Evolutionary conservation across 2,797 vertebrate species (phyloP).

Genomic region (Fistularia commersonii): DNA sequence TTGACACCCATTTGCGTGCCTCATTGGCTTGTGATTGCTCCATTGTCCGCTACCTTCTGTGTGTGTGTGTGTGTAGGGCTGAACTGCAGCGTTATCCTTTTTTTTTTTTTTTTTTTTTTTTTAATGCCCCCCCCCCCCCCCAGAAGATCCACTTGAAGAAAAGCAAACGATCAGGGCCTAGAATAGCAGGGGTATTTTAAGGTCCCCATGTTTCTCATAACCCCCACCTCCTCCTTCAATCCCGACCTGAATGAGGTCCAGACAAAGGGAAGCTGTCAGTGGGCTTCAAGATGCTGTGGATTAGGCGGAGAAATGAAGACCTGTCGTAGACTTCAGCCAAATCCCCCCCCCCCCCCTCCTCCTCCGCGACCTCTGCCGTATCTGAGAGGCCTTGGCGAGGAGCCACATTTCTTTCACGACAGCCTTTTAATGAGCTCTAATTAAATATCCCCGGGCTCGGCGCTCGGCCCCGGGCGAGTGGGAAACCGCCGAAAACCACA

Average conservation of each 20-base stretch:
- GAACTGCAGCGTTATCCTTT: slow-evolving; percentile 37
- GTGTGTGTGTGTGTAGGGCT: slow-evolving; percentile 22
- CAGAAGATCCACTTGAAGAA: slow-evolving; percentile 61
- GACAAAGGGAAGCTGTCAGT: slow-evolving; percentile 61
- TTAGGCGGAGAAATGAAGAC: slow-evolving; percentile 63
- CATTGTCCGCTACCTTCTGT: slow-evolving; percentile 16
- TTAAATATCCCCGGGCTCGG: slow-evolving; percentile 68
- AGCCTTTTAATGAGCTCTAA: slow-evolving; percentile 73
- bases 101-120: too few species aligned
- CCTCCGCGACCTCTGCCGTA: too few species aligned
- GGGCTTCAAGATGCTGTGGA: slow-evolving; percentile 47
- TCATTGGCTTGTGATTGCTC: slow-evolving; percentile 15
- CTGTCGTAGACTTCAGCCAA: slow-evolving; percentile 55
- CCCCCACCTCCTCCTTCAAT: slow-evolving; percentile 28
- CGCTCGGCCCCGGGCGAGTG: slow-evolving; percentile 48
- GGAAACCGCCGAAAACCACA: slow-evolving; percentile 35
- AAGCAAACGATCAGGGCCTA: slow-evolving; percentile 63
- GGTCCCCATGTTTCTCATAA: slow-evolving; percentile 47
- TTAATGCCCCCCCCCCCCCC: slow-evolving; percentile 32
- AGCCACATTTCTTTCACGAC: slow-evolving; percentile 74
- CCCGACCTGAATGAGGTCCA: slow-evolving; percentile 53
- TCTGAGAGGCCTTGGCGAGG: slow-evolving; percentile 65
- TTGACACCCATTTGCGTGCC: slow-evolving; percentile 14
- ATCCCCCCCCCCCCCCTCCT: too few species aligned
- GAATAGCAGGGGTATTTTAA: slow-evolving; percentile 59